These are phyloP conservation scores for Drosophila kohkoa DNA, from an alignment of 1,140 invertebrate species.

Conservation along the genomic window DNA sequence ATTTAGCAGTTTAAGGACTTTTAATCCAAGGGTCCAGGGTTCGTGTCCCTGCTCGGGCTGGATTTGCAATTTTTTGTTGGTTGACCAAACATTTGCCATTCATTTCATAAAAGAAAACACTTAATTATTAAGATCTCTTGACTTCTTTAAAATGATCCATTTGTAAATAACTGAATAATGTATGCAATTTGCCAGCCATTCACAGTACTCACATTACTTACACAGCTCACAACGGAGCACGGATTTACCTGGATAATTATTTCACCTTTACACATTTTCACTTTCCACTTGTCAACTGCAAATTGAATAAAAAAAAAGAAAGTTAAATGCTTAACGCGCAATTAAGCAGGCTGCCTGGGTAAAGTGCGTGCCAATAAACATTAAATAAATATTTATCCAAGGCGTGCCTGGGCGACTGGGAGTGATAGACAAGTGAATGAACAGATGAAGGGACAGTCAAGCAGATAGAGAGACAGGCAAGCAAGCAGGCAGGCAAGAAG, in stretches of 20 bases:
- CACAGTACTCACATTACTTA: not conserved
- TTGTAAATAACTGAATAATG: not conserved
- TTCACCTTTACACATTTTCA: constrained; percentile 29
- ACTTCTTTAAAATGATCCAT: not conserved
- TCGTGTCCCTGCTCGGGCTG: constrained; percentile 92
- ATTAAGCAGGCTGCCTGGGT: constrained; percentile 65
- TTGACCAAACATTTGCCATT: no score
- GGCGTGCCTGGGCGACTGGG: constrained; percentile 23
- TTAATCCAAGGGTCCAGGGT: constrained; percentile 92
- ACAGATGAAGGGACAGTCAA: constrained; percentile 25
- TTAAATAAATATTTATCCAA: constrained; percentile 64
- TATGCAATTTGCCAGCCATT: constrained; percentile 32
- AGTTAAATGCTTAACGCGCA: constrained; percentile 73
- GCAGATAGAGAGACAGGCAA: constrained; percentile 15
- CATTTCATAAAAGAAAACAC: no score
- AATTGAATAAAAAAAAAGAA: constrained; percentile 55
- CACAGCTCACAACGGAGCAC: not conserved
- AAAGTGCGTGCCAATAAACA: constrained; percentile 77
- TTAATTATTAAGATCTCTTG: no score
- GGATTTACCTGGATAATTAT: constrained; percentile 35
- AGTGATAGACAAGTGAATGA: constrained; percentile 3
- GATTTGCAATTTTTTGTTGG: no score
- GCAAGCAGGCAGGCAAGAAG: not conserved
- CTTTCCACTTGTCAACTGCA: constrained; percentile 43
- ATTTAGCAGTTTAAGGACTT: no score